Evolutionary conservation across 2,888 invertebrate genomes (phyloP), one percentile per base, ranked within the genome.

Genomic region (Phengaris alcon): DNA sequence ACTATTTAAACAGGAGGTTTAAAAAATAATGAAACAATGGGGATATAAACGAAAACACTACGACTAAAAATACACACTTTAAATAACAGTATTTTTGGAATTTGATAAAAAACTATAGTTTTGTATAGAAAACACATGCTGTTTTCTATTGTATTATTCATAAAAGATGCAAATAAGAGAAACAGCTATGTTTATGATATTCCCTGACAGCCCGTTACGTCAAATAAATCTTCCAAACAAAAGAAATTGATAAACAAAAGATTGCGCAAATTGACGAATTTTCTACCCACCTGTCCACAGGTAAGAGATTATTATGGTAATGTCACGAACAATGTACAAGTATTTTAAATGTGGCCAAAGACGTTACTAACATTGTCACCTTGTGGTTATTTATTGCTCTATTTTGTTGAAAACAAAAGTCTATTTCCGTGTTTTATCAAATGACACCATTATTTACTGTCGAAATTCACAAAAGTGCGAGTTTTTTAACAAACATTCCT

Each of bases 221-320:
- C 80, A 79, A 84, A 89, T 88, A 89, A 87, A 88, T 84, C 79
- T 55, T 55, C 22, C 55, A 76, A 78, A 84, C 80, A 81, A 81
- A 80, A 78, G 80, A 83, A 82, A 81, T 84, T 84, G 82, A 84
- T 84, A 85, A 87, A 88, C 84, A 82, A 82, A 82, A 80, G 78
- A 79, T 81, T 92, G 90, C 88, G 86, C 91, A 93, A 91, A 84
- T 84, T 84, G 82, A 86, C 86, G 87, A 88, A 88, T 81, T 81
- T 83, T 82, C 79, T 78, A 84, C 85, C 87, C 90, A 92, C 93
- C 91, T 92, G 91, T 84, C 81, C 91, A 93, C 91, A 93, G 93
- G 91, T 93, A 92, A 88, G 83, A 86, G 87, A 92, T 93, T 93
- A 90, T 91, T 87, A 93, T 91, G 91, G 84, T 90, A 91, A 91